Base-by-base conservation (phyloP, 1,140 invertebrate species). In the Trialeurodes vaporariorum region DNA sequence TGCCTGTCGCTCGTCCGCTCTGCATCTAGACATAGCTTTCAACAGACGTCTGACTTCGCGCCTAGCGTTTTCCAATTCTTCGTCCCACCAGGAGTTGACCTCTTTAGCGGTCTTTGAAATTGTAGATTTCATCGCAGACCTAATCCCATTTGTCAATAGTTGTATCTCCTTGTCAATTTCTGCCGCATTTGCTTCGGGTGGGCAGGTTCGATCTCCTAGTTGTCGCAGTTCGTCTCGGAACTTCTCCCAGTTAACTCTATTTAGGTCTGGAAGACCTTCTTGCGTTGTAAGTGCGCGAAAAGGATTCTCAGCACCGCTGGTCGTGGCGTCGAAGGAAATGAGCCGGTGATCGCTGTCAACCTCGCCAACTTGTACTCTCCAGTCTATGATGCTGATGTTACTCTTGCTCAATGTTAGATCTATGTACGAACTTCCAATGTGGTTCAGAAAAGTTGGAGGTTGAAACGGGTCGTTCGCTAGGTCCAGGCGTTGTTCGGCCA, bases 281-380 rank as follows among this genome's bases (percentile, higher is more conserved):
- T n/a, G n/a, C n/a, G n/a, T n/a, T n/a, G n/a, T n/a, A n/a, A n/a
- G n/a, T n/a, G n/a, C n/a, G n/a, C n/a, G n/a, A n/a, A n/a, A n/a
- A n/a, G n/a, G n/a, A n/a, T n/a, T n/a, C n/a, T n/a, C n/a, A n/a
- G n/a, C 21, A 27, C 24, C 34, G 2, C 34, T 25, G 2, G 24
- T 9, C 11, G 34, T 21, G n/a, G 34, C 13, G 9, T 64, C 26
- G n/a, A 64, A 64, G 9, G 63, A 27, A 12, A 64, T 64, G 13
- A 64, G 25, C 63, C 63, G 25, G 24, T 64, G 63, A 27, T 64
- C 21, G 34, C 63, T 64, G 2, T 27, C 63, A 64, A 2, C 34
- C 12, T 64, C 63, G 9, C n/a, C 63, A 12, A 12, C 25, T 27
- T 64, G 63, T 11, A 64, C 63, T 27, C 34, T 64, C 63, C 13